These are phyloP conservation scores for Lepidotrigona ventralis DNA, from an alignment of 1,140 invertebrate genomes.

Conservation along the genomic window DNA sequence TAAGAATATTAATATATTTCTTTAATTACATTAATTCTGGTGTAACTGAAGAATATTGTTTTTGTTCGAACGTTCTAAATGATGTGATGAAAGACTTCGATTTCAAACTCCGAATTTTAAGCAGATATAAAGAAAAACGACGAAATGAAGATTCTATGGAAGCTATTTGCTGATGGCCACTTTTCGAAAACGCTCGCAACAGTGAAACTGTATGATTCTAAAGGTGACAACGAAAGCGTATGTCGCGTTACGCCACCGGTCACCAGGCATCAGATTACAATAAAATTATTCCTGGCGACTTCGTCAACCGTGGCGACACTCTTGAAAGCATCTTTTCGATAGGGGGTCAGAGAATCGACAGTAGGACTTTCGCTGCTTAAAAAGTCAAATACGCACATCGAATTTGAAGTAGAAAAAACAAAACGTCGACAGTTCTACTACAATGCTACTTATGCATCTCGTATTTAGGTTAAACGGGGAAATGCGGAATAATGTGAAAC, in stretches of 20 bases:
- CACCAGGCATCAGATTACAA: conserved; percentile 24
- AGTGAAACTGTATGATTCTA: not conserved
- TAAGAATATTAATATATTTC: no score
- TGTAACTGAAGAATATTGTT: no score
- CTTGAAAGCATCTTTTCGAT: conserved; percentile 14
- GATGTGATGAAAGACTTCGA: not conserved
- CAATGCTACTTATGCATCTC: conserved; percentile 43
- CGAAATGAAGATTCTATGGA: not conserved
- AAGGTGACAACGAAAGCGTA: not conserved
- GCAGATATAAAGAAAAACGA: no score
- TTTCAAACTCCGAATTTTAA: not conserved
- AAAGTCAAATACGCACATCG: conserved; percentile 64
- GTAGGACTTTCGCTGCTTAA: conserved; percentile 63
- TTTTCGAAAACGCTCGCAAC: not conserved
- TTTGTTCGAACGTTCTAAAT: no score
- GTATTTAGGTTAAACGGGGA: conserved; percentile 64
- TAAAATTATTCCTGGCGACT: conserved; percentile 42
- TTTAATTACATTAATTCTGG: no score
- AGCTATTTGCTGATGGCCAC: not conserved
- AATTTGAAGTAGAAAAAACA: conserved; percentile 57
- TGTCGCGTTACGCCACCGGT: conserved; percentile 5
- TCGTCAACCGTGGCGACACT: conserved; percentile 4
- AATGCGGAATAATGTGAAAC: conserved; percentile 51
- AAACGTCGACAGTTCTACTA: conserved; percentile 53
- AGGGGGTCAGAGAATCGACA: conserved; percentile 33